Base-by-base conservation (phyloP, 2,797 vertebrate genomes). In the Falco rusticolus region DNA sequence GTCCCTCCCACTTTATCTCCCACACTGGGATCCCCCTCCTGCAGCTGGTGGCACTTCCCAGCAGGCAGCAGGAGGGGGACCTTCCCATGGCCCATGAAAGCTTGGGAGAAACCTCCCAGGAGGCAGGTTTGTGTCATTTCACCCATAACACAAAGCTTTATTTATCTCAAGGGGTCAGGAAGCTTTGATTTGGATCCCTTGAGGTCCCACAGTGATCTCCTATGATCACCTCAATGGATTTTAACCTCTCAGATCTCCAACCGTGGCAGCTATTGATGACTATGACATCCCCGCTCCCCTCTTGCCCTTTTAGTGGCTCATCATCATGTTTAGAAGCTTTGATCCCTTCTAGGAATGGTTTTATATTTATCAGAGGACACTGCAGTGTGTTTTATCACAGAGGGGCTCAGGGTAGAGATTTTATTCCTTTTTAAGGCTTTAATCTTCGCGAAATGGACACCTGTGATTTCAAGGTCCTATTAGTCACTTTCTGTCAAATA, bases 61-160 rank as follows among this genome's bases (percentile, higher is more conserved):
- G 37, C 6, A 4, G 25, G 41, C 41, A 63, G 31, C 25, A 59
- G 34, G 20, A 61, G 43, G 64, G 43, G 43, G 43, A 45, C 43
- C 16, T 45, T 68, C 10, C 39, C 34, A 29, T 3, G 6, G 18
- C 10, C 41, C 53, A 16, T 10, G 37, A 54, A 84, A 80, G 24
- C 22, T 10, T 29, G 43, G n/a, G 21, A 71, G 39, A 80, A 93
- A 68, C 43, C 39, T 71, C 21, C 37, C n/a, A 13, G 25, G 54
- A 64, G 20, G 10, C 31, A 19, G 11, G 11, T 0, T 74, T 65
- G 19, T 17, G 33, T 48, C 59, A 22, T 47, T 65, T 39, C 61
- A 31, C 6, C 57, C 16, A 0, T 10, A 56, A 19, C 0, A 2
- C 60, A 33, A 71, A 87, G 16, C 16, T 31, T 0, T 6, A n/a